Base-by-base conservation (phyloP, 2,888 invertebrate genomes). In the Synanthedon tipuliformis region DNA sequence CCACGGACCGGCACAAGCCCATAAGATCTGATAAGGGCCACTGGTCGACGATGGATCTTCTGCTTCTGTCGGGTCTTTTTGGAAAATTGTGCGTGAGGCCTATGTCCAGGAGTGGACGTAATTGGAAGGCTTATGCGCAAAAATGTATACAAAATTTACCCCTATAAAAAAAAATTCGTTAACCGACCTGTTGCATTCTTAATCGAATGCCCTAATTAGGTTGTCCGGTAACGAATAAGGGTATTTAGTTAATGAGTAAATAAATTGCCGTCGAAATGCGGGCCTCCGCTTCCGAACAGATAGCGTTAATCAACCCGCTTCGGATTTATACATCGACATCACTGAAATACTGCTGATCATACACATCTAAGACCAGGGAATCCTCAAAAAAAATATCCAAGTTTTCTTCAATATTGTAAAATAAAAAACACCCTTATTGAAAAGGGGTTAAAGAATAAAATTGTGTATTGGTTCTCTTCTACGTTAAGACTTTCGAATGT, bases 161-260 rank as follows among this genome's bases (percentile, higher is more conserved):
- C 8, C 34, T 34, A 4, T 23, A 10, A 10, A 34, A 34, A 34
- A 34, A 34, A 34, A 34, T 7, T 34, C 27, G 8, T 34, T 34
- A 34, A 34, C 34, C 34, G 8, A 34, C 34, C 34, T 34, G 34
- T 34, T 34, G 34, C 34, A 10, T 23, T n/a, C 34, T 50, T 15
- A 73, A 75, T 73, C 71, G 63, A 55, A 57, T 52, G 40, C 27
- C 41, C 74, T 77, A 78, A 82, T 83, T 81, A 81, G 67, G 66
- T 65, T 50, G 34, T 62, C 59, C 64, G 67, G 66, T 65, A 41
- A 55, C 58, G 59, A 64, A 63, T 65, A 75, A 75, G 62, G 71
- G 73, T 71, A 72, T 75, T 80, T 78, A 75, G 73, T 75, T 83
- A 85, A 85, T 83, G 79, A 85, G 81, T 78, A 73, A 71, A 84